Evolutionary conservation across 2,888 invertebrate genomes (phyloP), one percentile per base, ranked within the genome.

Genomic region (Tyria jacobaeae): DNA sequence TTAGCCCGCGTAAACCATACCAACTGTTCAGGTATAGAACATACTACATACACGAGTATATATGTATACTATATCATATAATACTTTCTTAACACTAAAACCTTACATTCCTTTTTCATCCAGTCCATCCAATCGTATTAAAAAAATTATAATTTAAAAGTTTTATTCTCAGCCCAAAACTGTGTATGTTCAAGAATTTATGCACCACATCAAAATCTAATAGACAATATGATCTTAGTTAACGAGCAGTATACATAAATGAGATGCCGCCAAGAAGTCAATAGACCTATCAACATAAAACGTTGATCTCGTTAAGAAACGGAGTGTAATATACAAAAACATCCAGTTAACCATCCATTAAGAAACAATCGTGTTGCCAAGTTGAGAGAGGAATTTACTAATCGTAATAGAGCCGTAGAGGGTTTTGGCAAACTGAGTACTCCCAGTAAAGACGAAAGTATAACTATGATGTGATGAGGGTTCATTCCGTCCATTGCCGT

Each of bases 361-460:
- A 59, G 64, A 74, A 77, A 73, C 79, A 75, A 77, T 74, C 66
- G 66, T 47, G 69, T 50, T 62, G 52, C 52, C 64, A 67, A 62
- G 56, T 64, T 47, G 47, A 66, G 48, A 67, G 64, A 60, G 63
- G 66, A 69, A 69, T 58, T 58, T 35, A 31, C 69, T 68, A 62
- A 65, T 73, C 62, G 70, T 71, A 75, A 74, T 70, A 62, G 60
- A 71, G 71, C 65, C 68, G 66, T 65, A 74, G 59, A 63, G 64
- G 75, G 70, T 78, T 81, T 82, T 78, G 79, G 79, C 78, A 75
- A 79, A 75, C 49, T 66, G 25, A 17, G 44, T 27, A 64, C 65
- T 27, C 76, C 84, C 85, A 88, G 85, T 91, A 90, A 87, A 90
- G 88, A 89, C 89, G 87, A 82, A 88, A 87, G 85, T 77, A 88